A percentile compares a stretch with the other conserved stretches of the same genome.
These are phyloP conservation scores for Chlorops oryzae DNA, from an alignment of 1,140 invertebrate genomes.

Conservation along the genomic window DNA sequence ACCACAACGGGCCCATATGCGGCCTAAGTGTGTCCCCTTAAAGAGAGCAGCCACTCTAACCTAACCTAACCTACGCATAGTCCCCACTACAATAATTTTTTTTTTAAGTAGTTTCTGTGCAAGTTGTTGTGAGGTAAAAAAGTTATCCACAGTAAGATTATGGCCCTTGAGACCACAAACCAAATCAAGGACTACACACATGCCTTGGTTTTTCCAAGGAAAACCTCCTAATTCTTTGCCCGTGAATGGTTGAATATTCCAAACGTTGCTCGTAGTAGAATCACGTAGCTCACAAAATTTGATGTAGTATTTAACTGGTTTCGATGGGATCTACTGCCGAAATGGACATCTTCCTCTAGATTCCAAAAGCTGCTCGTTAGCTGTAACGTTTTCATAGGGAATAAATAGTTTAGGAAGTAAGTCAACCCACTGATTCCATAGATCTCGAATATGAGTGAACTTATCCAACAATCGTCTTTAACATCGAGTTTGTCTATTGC, in stretches of 20 bases:
- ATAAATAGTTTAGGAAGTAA: not conserved
- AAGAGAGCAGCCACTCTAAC: too few relatives aligned
- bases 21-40: too few relatives aligned
- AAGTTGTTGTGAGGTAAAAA: not conserved
- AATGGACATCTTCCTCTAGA: not conserved
- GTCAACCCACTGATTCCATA: not conserved
- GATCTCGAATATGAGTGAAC: too few relatives aligned
- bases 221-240: not conserved
- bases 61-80: too few relatives aligned
- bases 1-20: too few relatives aligned
- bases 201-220: not conserved
- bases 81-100: not conserved
- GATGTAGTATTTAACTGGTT: not conserved
- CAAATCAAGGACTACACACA: too few relatives aligned
- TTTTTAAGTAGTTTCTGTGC: not conserved
- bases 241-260: not conserved
- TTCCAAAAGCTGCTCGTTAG: not conserved
- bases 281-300: not conserved
- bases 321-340: too few relatives aligned
- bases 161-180: too few relatives aligned
- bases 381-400: not conserved
- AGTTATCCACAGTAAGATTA: not conserved
- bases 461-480: too few relatives aligned
- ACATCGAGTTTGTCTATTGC: too few relatives aligned
- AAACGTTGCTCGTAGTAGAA: too few relatives aligned